Evolutionary conservation across 1,140 invertebrate genomes (phyloP).

Genomic region (Reticulitermes speratus): DNA sequence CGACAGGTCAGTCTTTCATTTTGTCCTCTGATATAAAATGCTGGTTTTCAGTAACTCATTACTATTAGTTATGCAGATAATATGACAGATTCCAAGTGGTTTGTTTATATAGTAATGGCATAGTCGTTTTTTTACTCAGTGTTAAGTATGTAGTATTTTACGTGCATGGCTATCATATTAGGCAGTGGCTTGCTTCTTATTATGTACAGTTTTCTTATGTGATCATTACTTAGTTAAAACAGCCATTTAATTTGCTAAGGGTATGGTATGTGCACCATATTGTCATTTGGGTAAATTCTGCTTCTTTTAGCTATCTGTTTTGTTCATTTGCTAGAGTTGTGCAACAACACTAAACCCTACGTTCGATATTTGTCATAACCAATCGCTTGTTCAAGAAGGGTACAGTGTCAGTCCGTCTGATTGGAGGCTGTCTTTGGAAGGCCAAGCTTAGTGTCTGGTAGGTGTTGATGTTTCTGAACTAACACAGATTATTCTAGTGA

Average conservation of each 20-base stretch:
- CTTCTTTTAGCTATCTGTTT: background rate
- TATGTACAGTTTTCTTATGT: too few relatives aligned
- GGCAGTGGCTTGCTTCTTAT: too few relatives aligned
- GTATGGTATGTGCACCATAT: background rate
- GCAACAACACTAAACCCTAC: background rate
- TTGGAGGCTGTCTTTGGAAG: constrained; percentile 4
- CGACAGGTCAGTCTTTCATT: background rate
- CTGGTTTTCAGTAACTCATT: background rate
- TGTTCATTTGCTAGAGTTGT: background rate
- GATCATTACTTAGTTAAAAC: too few relatives aligned
- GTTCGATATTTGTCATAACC: background rate
- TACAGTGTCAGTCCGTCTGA: constrained; percentile 8
- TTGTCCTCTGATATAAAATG: background rate
- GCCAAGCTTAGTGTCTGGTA: background rate
- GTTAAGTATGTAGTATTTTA: background rate
- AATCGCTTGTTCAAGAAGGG: background rate
- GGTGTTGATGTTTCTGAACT: background rate
- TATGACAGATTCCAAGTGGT: background rate
- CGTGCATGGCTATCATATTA: too few relatives aligned
- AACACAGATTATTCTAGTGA: background rate
- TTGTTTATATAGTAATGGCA: background rate
- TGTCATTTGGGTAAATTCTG: background rate
- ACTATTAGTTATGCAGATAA: background rate
- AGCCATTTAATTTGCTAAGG: background rate
- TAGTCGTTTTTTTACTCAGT: background rate